Conservation (phyloP, 2,113 vertebrate species). For the Psilopsiagon aurifrons region DNA sequence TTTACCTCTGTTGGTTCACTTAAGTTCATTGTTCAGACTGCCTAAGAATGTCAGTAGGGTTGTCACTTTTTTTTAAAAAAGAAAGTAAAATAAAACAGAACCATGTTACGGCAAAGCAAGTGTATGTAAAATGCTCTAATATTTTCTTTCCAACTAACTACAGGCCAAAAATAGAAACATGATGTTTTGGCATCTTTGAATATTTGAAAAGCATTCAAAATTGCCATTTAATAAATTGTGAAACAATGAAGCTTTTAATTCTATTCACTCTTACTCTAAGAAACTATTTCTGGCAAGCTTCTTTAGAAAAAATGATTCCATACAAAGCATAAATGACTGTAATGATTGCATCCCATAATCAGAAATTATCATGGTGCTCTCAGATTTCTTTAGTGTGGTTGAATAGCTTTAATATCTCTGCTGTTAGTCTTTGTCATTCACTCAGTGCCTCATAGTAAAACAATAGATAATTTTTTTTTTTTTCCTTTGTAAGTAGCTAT, state of each 20-base stretch:
- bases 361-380: conserved; percentile 3
- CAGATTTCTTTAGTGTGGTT: neutral
- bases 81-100: neutral
- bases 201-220: conserved; percentile 37
- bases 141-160: neutral
- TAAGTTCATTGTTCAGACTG: neutral
- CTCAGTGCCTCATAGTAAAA: neutral
- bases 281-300: conserved; percentile 10
- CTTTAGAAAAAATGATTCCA: neutral
- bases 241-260: conserved; percentile 38
- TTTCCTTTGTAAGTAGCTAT: neutral
- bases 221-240: conserved; percentile 1
- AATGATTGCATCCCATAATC: neutral
- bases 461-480: neutral
- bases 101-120: neutral
- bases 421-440: conserved; percentile 37
- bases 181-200: neutral
- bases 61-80: neutral
- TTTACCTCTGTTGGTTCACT: conserved; percentile 6
- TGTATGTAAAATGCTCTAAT: neutral
- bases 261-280: neutral
- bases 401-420: conserved; percentile 29
- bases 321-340: neutral
- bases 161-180: neutral
- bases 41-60: neutral